Evolutionary conservation across 2,888 invertebrate species (phyloP).

Genomic region (Palloptera scutellata): DNA sequence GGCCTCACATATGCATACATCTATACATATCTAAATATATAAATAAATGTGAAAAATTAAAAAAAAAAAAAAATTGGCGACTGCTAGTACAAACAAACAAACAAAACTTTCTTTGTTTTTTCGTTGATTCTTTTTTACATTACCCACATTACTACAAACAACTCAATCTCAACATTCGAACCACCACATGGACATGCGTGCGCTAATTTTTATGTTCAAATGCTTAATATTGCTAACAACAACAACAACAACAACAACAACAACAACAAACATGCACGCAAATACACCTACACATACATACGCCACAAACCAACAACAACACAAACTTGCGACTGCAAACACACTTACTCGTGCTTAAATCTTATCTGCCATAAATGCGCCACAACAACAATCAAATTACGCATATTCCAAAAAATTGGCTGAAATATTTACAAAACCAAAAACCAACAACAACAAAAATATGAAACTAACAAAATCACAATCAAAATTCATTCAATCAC

Average conservation of each 20-base stretch:
- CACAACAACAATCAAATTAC: constrained; percentile 11
- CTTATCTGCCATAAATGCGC: not conserved
- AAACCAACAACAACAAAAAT: constrained; percentile 8
- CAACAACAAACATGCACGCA: constrained; percentile 5
- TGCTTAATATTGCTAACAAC: constrained; percentile 41
- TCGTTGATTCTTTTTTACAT: constrained; percentile 37
- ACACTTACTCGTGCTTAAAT: constrained; percentile 2
- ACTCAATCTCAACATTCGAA: constrained; percentile 26
- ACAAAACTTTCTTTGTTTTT: constrained; percentile 37
- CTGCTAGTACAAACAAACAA: constrained; percentile 26
- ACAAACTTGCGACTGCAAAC: constrained; percentile 30
- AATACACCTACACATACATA: constrained; percentile 10
- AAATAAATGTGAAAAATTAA: too few relatives aligned
- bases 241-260: constrained; percentile 19
- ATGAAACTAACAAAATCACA: constrained; percentile 21
- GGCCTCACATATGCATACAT: constrained; percentile 1
- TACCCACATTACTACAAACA: constrained; percentile 30
- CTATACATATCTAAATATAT: too few relatives aligned
- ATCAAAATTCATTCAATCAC: constrained; percentile 17
- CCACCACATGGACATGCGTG: constrained; percentile 48
- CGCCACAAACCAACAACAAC: constrained; percentile 32
- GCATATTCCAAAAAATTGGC: not conserved
- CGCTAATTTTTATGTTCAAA: constrained; percentile 53
- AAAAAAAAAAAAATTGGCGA: constrained; percentile 32
- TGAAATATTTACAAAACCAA: constrained; percentile 13